phyloP scores from a whole-genome alignment of 2,888 invertebrate species.

The Opisthograptis luteolata region DNA sequence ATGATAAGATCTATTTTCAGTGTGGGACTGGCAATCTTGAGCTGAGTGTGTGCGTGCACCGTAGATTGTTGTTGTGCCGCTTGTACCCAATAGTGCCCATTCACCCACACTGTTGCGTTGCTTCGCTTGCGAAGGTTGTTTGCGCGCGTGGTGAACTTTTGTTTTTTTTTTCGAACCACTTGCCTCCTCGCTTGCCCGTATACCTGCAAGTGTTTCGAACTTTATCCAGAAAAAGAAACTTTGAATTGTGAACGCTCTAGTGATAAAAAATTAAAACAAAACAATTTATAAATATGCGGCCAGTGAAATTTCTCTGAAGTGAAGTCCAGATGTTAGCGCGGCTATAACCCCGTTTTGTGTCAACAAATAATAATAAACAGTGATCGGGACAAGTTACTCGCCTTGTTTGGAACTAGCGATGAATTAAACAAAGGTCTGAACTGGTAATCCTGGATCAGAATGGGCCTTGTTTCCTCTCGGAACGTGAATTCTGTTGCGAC shows the following conservation, averaged over 20 bases:
- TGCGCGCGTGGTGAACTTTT: constrained; percentile 59
- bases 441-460: constrained; percentile 72
- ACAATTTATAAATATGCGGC: constrained; percentile 42
- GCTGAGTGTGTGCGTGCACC: constrained; percentile 45
- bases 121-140: constrained; percentile 60
- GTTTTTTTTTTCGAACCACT: constrained; percentile 71
- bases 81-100: constrained; percentile 53
- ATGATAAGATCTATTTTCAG: constrained; percentile 24
- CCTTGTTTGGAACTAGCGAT: constrained; percentile 66
- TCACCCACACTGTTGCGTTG: constrained; percentile 77
- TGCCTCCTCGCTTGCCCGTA: constrained; percentile 56
- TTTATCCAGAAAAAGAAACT: constrained; percentile 32
- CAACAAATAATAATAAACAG: constrained; percentile 80
- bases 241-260: constrained; percentile 30
- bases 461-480: constrained; percentile 65
- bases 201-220: constrained; percentile 63
- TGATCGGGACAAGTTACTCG: constrained; percentile 69
- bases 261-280: constrained; percentile 37
- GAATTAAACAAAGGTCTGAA: constrained; percentile 76
- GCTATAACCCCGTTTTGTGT: constrained; percentile 76
- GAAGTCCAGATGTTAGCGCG: constrained; percentile 70
- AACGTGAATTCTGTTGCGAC: constrained; percentile 67
- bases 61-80: constrained; percentile 39
- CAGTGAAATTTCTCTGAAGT: constrained; percentile 66
- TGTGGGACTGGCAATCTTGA: constrained; percentile 49